These are phyloP conservation scores for Agonopterix arenella DNA, from an alignment of 2,888 invertebrate genomes.

Conservation along the genomic window DNA sequence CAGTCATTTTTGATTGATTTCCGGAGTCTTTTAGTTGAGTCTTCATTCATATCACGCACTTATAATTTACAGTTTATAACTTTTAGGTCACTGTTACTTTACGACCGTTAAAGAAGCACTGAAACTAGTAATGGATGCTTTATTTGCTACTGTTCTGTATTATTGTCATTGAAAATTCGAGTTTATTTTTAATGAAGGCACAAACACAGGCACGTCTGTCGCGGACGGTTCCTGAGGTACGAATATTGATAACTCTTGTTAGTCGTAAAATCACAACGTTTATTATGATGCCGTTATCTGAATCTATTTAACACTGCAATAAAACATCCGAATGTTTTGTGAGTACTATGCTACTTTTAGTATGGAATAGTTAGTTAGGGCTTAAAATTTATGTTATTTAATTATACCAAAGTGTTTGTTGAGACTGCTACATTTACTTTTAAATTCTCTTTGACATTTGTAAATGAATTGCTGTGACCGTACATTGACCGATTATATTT, in stretches of 20 bases:
- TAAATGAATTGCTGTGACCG: too few relatives aligned
- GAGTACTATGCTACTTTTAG: neutral
- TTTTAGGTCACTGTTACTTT: neutral
- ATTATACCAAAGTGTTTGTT: too few relatives aligned
- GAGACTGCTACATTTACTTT: too few relatives aligned
- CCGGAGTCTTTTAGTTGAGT: neutral
- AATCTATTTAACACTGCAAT: neutral
- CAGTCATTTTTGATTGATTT: constrained; percentile 17
- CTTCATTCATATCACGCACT: neutral
- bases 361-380: neutral
- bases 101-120: neutral
- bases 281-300: neutral
- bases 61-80: neutral
- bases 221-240: too few relatives aligned
- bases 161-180: neutral
- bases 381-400: too few relatives aligned
- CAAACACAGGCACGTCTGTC: too few relatives aligned
- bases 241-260: too few relatives aligned
- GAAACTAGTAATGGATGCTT: neutral
- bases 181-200: neutral
- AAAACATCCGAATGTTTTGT: constrained; percentile 1
- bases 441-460: too few relatives aligned
- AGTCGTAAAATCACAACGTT: neutral
- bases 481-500: too few relatives aligned
- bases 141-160: neutral